Conservation (phyloP, 2,797 vertebrate genomes). For the Trematomus bernacchii region DNA sequence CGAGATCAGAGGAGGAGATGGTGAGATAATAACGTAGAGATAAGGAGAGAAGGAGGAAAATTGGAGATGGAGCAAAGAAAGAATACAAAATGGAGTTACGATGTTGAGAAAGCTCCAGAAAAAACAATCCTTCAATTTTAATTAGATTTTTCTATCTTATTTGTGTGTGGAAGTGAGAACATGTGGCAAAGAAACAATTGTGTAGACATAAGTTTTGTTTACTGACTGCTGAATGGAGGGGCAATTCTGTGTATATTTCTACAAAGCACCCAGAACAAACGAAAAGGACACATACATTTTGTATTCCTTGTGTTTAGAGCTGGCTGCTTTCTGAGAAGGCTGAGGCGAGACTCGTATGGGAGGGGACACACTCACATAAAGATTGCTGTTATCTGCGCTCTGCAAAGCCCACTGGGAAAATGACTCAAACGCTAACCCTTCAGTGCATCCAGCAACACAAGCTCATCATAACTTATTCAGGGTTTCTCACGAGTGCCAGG, state of each 20-base stretch:
- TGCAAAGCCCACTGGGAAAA: slow-evolving; percentile 50
- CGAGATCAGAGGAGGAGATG: slow-evolving; percentile 31
- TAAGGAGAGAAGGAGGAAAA: slow-evolving; percentile 23
- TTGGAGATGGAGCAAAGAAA: slow-evolving; percentile 31
- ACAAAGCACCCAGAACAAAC: slow-evolving; percentile 53
- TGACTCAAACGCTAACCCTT: slow-evolving; percentile 45
- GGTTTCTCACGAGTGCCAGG: slow-evolving; percentile 32
- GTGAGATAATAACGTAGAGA: neutral
- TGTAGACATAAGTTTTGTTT: slow-evolving; percentile 48
- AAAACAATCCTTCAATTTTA: slow-evolving; percentile 35
- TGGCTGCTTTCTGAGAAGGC: slow-evolving; percentile 22
- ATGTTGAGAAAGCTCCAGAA: slow-evolving; percentile 25
- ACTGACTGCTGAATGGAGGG: slow-evolving; percentile 24
- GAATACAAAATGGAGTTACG: slow-evolving; percentile 4
- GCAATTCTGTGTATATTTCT: slow-evolving; percentile 35
- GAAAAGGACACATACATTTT: slow-evolving; percentile 63
- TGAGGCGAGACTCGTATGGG: slow-evolving; percentile 30
- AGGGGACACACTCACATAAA: slow-evolving; percentile 37
- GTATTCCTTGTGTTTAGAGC: slow-evolving; percentile 51
- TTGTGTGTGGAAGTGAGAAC: slow-evolving; percentile 46
- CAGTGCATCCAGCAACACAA: slow-evolving; percentile 33
- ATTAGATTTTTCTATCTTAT: slow-evolving; percentile 16
- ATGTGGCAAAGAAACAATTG: slow-evolving; percentile 45
- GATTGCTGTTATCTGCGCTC: slow-evolving; percentile 58
- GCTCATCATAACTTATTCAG: slow-evolving; percentile 52